Base-by-base conservation (phyloP, 1,140 invertebrate genomes). In the Trichomalopsis sarcophagae region DNA sequence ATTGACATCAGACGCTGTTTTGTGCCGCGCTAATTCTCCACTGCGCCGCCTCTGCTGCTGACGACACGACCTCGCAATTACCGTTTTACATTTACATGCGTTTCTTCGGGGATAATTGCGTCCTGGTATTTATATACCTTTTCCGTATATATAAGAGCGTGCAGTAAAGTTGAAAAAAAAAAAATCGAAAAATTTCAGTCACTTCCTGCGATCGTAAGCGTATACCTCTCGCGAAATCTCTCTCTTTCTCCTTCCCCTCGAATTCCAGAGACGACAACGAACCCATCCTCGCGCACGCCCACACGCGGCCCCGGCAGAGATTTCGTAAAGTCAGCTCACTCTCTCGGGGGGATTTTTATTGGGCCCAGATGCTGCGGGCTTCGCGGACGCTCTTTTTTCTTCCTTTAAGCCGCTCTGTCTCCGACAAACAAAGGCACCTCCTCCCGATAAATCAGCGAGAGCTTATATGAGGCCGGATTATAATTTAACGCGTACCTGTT, bases 401-500 rank as follows among this genome's bases (percentile, higher is more conserved):
- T 62, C 55, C 21, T n/a, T 17, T 62, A 17, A 21, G 14, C 17
- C 55, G n/a, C 21, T 62, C 55, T 62, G 55, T 62, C 55, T 62
- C 21, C 55, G 55, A 62, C 55, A 62, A 62, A 62, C 55, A 62
- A 62, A 62, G 55, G 21, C 17, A 6, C 55, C 55, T 21, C 55
- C 55, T 62, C 21, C 55, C 55, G 55, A 62, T 62, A 62, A 62
- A 62, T 62, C 55, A 62, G 55, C 27, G 6, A 62, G 55, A 21
- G 55, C 55, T 62, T 62, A 62, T 62, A 62, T 62, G 55, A 62
- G 55, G 17, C 55, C 17, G 55, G 55, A 62, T 62, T 62, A 62
- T 62, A 62, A 62, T 62, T 62, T 62, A 62, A 62, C 55, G 55
- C 55, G 21, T 62, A 62, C 55, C 55, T 62, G 55, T 62, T 62